Percentiles rank a stretch among this genome's conserved stretches.
Evolutionary conservation across 1,140 invertebrate species (phyloP).

Genomic region (Copidosoma floridanum): DNA sequence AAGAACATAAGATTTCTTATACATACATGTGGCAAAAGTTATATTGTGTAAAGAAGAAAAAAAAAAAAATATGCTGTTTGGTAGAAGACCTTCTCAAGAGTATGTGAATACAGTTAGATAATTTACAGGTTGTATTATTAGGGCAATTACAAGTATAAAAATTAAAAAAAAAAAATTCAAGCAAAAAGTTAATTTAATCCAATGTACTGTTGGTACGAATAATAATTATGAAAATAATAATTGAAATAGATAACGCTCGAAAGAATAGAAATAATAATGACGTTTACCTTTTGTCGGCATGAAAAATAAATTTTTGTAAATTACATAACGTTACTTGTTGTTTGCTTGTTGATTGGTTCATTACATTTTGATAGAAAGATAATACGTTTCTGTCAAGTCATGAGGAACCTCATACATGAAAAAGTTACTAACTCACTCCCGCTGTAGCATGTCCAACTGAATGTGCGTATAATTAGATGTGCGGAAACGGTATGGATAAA

Average conservation of each 20-base stretch:
- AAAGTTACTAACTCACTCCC: slow-evolving; percentile 45
- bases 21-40: no score
- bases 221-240: neutral
- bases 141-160: slow-evolving; percentile 23
- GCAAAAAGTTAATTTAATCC: slow-evolving; percentile 20
- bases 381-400: slow-evolving; percentile 38
- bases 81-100: slow-evolving; percentile 10
- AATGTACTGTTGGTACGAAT: neutral
- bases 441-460: slow-evolving; percentile 30
- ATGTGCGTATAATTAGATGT: slow-evolving; percentile 21
- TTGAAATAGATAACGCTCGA: neutral
- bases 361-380: neutral
- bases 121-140: slow-evolving; percentile 21
- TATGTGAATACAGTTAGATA: slow-evolving; percentile 22
- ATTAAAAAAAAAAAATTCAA: slow-evolving; percentile 8
- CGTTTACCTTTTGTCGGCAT: slow-evolving; percentile 7
- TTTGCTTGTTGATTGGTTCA: neutral
- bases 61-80: slow-evolving; percentile 11
- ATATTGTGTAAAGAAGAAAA: slow-evolving; percentile 17
- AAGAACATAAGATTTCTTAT: neutral
- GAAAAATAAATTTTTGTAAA: slow-evolving; percentile 2
- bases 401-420: slow-evolving; percentile 44
- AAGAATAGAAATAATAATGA: neutral
- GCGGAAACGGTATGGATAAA: slow-evolving; percentile 21
- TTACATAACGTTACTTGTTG: neutral